phyloP scores from a whole-genome alignment of 2,888 invertebrate genomes.

The Luffia ferchaultella region DNA sequence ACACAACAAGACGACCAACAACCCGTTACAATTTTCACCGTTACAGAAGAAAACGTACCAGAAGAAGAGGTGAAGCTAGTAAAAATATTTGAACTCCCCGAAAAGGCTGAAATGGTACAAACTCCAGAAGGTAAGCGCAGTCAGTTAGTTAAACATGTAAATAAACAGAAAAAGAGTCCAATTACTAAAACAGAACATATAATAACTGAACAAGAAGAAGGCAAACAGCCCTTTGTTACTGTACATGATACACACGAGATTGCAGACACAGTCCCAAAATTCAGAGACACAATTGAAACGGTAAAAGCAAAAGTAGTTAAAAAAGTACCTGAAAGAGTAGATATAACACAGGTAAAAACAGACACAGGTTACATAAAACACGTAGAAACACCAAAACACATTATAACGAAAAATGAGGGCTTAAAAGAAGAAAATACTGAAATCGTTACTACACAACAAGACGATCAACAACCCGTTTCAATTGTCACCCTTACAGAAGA shows the following conservation, averaged over 20 bases:
- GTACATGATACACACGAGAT: slow-evolving; percentile 23
- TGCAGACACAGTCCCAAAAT: slow-evolving; percentile 14
- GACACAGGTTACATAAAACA: slow-evolving; percentile 28
- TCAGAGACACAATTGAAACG: slow-evolving; percentile 8
- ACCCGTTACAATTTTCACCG: background rate
- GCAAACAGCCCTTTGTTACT: slow-evolving; percentile 20
- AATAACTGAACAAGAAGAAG: slow-evolving; percentile 28
- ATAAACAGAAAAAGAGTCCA: slow-evolving; percentile 27
- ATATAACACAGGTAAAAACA: slow-evolving; percentile 38
- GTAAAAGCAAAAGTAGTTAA: slow-evolving; percentile 1
- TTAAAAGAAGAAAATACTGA: slow-evolving; percentile 33
- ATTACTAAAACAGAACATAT: slow-evolving; percentile 34
- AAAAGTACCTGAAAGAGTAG: slow-evolving; percentile 28
- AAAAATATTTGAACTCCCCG: slow-evolving; percentile 29
- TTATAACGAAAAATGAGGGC: slow-evolving; percentile 34
- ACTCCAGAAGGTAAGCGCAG: slow-evolving; percentile 25
- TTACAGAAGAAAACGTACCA: slow-evolving; percentile 18
- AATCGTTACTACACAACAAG: slow-evolving; percentile 34
- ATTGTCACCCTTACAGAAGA: slow-evolving; percentile 6
- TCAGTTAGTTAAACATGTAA: slow-evolving; percentile 25
- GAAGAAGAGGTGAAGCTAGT: slow-evolving; percentile 22
- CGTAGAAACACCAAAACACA: slow-evolving; percentile 18
- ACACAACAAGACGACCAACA: slow-evolving; percentile 4
- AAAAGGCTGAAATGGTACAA: slow-evolving; percentile 14
- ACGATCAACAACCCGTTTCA: slow-evolving; percentile 13